Evolutionary conservation across 1,140 invertebrate species (phyloP).

Genomic region (Daktulosphaira vitifoliae): DNA sequence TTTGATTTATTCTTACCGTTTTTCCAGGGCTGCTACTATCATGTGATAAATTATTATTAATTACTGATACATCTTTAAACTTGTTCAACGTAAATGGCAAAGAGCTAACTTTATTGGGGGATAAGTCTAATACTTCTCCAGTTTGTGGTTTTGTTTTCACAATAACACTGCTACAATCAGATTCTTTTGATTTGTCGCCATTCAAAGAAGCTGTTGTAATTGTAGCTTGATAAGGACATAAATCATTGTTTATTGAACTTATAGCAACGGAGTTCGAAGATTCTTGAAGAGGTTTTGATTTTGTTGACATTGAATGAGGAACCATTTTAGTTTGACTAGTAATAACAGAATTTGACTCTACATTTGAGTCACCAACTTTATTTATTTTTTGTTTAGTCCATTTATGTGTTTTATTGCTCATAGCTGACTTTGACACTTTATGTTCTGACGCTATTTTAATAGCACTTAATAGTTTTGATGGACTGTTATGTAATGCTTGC

Average conservation of each 20-base stretch:
- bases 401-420: constrained; percentile 1
- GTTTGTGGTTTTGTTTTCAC: background rate
- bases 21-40: constrained; percentile 9
- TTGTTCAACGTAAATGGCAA: background rate
- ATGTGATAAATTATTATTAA: constrained; percentile 5
- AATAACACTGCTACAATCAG: constrained; percentile 13
- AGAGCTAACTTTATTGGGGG: constrained; percentile 15
- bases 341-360: background rate
- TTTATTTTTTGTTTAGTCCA: constrained; percentile 12
- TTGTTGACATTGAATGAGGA: background rate
- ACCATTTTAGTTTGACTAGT: background rate
- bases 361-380: background rate
- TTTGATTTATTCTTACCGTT: constrained; percentile 24
- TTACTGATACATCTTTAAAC: constrained; percentile 14
- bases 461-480: constrained; percentile 10
- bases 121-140: constrained; percentile 32
- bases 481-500: constrained; percentile 22
- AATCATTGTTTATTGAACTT: constrained; percentile 12
- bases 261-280: background rate
- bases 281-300: background rate
- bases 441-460: constrained; percentile 28
- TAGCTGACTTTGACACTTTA: constrained; percentile 24
- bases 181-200: constrained; percentile 11
- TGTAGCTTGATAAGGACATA: constrained; percentile 19
- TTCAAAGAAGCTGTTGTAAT: constrained; percentile 4